Evolutionary conservation across 2,113 vertebrate species (phyloP).

Genomic region (Rhagologus leucostigma): DNA sequence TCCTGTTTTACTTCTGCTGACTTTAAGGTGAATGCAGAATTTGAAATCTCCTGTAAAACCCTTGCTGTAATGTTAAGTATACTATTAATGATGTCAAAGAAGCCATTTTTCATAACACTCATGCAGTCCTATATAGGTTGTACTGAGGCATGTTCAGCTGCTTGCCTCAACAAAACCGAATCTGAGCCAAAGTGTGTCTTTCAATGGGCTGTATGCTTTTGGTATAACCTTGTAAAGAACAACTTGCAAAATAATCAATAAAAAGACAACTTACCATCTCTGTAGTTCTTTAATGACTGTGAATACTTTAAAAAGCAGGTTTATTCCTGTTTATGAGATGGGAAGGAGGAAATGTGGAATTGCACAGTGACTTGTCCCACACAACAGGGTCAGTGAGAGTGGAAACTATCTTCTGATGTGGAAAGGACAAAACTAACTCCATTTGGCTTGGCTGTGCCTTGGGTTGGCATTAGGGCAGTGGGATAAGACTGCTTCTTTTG

Average conservation of each 20-base stretch:
- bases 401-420: not conserved
- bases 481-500: not conserved
- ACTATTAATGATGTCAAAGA: not conserved
- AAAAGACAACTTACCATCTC: not conserved
- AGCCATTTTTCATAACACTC: not conserved
- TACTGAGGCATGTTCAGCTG: not conserved
- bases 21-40: not conserved
- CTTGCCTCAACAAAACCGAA: not conserved
- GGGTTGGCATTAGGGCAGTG: accelerated
- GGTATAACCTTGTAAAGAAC: not conserved
- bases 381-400: accelerated
- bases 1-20: not conserved
- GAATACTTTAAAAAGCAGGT: not conserved
- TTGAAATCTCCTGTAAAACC: not conserved
- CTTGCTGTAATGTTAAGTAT: not conserved
- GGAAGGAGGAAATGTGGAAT: not conserved
- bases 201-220: not conserved
- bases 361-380: not conserved
- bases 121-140: not conserved
- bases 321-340: not conserved
- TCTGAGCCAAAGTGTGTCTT: not conserved
- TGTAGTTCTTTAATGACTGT: not conserved
- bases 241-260: not conserved
- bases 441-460: not conserved
- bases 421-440: not conserved